Evolutionary conservation across 2,113 vertebrate species (phyloP), one percentile per base, ranked within the genome.

Genomic region (Lasiurus borealis): DNA sequence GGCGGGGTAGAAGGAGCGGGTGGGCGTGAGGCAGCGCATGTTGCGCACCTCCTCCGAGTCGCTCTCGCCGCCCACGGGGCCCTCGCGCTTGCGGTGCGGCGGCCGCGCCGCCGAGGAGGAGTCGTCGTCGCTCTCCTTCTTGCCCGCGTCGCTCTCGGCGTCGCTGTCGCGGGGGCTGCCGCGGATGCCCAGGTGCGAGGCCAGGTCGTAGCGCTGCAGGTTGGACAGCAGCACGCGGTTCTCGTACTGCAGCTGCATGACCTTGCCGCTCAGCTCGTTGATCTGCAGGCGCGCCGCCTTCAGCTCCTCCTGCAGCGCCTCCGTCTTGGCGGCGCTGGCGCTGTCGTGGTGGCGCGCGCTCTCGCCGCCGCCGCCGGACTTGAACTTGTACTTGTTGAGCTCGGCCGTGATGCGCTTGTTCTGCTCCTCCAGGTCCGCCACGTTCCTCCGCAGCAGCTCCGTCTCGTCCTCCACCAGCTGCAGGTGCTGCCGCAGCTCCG

Each of bases 241-340:
- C 98, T 99, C 99, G 3, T 99, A 99, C 98, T 99, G 99, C 62
- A 99, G 99, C 96, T 99, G 99, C 99, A 99, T 99, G 89, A 99
- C 99, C 98, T 99, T 99, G 83, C 99, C 99, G 1, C 99, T 99
- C 97, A 99, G 98, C 96, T 99, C 99, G 2, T 99, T 99, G 98
- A 99, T 99, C 97, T 99, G 99, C 97, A 99, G 98, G 46, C 99
- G 99, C 0, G 99, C 99, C 0, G 99, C 99, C 98, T 99, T 99
- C 27, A 99, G 98, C 97, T 99, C 99, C 97, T 99, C 99, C 97
- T 99, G 99, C 48, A 99, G 98, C 0, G 98, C 99, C 97, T 99
- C 99, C 2, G 98, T 97, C 97, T 99, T 99, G 94, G n/a, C n/a
- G n/a, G n/a, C n/a, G n/a, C n/a, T n/a, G n/a, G 99, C 99, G 2